These are phyloP conservation scores for Drosophila rufa DNA, from an alignment of 1,140 invertebrate species.

Conservation along the genomic window DNA sequence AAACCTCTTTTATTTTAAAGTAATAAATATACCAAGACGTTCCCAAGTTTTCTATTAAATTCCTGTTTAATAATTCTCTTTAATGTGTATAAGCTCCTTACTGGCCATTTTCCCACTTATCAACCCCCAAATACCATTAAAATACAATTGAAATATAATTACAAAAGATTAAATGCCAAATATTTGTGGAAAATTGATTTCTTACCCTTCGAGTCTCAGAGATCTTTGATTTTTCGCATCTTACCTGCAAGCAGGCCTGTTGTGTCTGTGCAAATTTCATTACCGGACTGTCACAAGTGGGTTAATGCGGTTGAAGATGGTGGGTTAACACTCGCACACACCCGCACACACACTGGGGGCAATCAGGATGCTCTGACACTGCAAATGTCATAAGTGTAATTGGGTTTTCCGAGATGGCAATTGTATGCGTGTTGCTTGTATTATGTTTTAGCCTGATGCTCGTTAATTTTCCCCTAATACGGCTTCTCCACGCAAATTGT, in stretches of 20 bases:
- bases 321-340: neutral
- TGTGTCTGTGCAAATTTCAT: conserved; percentile 46
- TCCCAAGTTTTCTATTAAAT: neutral
- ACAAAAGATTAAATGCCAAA: neutral
- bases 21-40: too few species aligned
- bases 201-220: neutral
- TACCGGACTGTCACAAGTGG: conserved; percentile 26
- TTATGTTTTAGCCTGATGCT: conserved; percentile 42
- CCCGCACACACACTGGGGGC: conserved; percentile 4
- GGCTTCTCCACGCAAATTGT: conserved; percentile 2
- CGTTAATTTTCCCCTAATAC: conserved; percentile 46
- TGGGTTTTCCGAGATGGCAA: conserved; percentile 59
- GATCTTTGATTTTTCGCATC: conserved; percentile 23
- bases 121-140: neutral
- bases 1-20: too few species aligned
- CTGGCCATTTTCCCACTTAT: too few species aligned
- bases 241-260: conserved; percentile 8
- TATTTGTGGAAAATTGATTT: conserved; percentile 23
- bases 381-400: conserved; percentile 77
- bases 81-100: too few species aligned
- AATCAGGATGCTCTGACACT: conserved; percentile 36
- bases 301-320: neutral
- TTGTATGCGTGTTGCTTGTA: conserved; percentile 28
- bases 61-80: too few species aligned
- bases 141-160: neutral